Evolutionary conservation across 1,140 invertebrate species (phyloP), one percentile per base, ranked within the genome.

Genomic region (Trypoxylus dichotomus): DNA sequence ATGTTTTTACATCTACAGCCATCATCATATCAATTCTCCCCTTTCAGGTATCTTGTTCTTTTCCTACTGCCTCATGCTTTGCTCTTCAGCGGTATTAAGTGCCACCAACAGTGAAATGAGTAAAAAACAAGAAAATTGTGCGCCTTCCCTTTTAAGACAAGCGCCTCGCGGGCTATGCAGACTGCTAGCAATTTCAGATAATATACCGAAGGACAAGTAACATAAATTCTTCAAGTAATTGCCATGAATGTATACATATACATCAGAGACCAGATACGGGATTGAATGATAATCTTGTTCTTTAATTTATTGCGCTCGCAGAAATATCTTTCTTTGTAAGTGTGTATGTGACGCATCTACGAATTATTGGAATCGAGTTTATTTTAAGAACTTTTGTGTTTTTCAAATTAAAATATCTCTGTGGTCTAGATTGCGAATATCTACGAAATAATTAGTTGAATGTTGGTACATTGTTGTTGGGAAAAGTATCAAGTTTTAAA

Each of bases 141-240:
- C 24, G 21, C 60, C 60, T 68, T 25, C 24, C 60, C 60, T 68
- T 68, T 68, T 68, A 68, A 68, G 60, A 27, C 19, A 24, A 24
- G 27, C 60, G 60, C 27, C 11, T 25, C 19, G 60, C 60, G 21
- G 21, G 27, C 19, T 68, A 68, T 68, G 60, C 60, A 29, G 60
- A 24, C 60, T 24, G 60, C 24, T 68, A 6, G 60, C 60, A 68
- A 68, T 68, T 68, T 68, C 24, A 68, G 60, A 68, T 68, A 68
- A 68, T 68, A 68, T 27, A 68, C 27, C 21, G 60, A 58, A n/a
- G 47, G 60, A 68, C 27, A 68, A 68, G 60, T 29, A 68, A 68
- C 60, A 29, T 68, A 68, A 68, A 68, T 54, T 54, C 47, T 54
- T 54, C 47, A 54, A 68, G 27, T 68, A 68, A 68, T 68, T 68